Evolutionary conservation across 2,797 vertebrate species (phyloP), one percentile per base, ranked within the genome.

Genomic region (Diglossa cyanea): DNA sequence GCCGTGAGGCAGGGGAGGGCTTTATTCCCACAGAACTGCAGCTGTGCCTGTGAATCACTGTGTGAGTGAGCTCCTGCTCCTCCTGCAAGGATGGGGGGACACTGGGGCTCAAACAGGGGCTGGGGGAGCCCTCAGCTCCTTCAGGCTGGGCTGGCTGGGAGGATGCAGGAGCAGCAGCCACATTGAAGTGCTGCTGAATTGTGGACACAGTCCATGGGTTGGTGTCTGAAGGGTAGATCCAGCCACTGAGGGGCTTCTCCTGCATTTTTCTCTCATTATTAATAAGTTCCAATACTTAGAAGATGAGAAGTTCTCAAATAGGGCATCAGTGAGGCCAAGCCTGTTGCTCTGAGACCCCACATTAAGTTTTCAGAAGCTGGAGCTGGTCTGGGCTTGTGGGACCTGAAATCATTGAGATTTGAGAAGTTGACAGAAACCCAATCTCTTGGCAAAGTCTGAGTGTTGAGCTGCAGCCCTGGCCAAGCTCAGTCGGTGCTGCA

Each of bases 41-140:
- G 96, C 94, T 96, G 96, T 71, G 92, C 90, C 90, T 95, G 48
- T 94, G 96, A 95, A 95, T 93, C 90, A 92, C 83, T 25, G 70
- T 19, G 79, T 20, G 21, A 88, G 91, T 4, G 2, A 14, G 21
- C 21, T n/a, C 93, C 93, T 24, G 24, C 87, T 85, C 90, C 88
- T 63, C 86, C 86, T 48, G 78, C 67, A 12, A 3, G 40, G 48
- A 7, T 37, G 5, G 76, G 50, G 60, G 39, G 24, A 33, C 51
- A 15, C 2, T 6, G 13, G 20, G 54, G 2, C 14, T 47, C 72
- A 35, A 1, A 50, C 24, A 48, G 21, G 45, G 50, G 62, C 62
- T n/a, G 45, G 33, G n/a, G 25, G 33, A 65, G 11, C 54, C 25
- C 42, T 57, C 2, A 1, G 33, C 58, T 77, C 63, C 62, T 77